phyloP scores from a whole-genome alignment of 2,888 invertebrate species.

The Leucophora obtusa region DNA sequence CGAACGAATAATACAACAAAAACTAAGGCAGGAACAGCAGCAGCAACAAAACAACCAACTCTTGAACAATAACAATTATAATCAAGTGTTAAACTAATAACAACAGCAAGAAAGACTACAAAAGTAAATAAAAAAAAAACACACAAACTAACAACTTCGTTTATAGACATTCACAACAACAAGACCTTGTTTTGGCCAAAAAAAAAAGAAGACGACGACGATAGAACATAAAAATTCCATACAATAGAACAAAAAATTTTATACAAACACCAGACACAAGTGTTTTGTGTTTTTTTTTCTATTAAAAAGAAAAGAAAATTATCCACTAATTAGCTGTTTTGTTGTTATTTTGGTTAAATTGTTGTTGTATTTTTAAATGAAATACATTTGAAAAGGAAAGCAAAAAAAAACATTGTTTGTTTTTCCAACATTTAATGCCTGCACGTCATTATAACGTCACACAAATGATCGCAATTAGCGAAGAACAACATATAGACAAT shows the following conservation, averaged over 20 bases:
- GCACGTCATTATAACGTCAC: slow-evolving; percentile 59
- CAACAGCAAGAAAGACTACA: slow-evolving; percentile 4
- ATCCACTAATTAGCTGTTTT: neutral
- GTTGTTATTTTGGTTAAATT: slow-evolving; percentile 14
- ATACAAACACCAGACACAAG: neutral
- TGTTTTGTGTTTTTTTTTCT: neutral
- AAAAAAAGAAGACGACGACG: neutral
- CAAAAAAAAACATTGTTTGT: no score
- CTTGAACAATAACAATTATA: slow-evolving; percentile 48
- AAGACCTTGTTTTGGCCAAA: slow-evolving; percentile 7
- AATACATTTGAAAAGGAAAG: no score
- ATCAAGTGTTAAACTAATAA: slow-evolving; percentile 47
- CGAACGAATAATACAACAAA: slow-evolving; percentile 35
- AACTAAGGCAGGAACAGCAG: slow-evolving; percentile 19
- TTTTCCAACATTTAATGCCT: slow-evolving; percentile 59
- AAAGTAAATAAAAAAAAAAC: neutral
- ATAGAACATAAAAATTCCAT: neutral
- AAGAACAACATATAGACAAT: slow-evolving; percentile 72
- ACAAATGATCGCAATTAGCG: slow-evolving; percentile 76
- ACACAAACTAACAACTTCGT: slow-evolving; percentile 21
- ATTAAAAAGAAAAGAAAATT: neutral
- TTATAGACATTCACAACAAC: slow-evolving; percentile 3
- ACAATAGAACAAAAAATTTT: neutral
- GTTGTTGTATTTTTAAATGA: slow-evolving; percentile 1
- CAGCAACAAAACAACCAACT: slow-evolving; percentile 50